Evolutionary conservation across 2,888 invertebrate genomes (phyloP).

Genomic region (Pyrrhia umbra): DNA sequence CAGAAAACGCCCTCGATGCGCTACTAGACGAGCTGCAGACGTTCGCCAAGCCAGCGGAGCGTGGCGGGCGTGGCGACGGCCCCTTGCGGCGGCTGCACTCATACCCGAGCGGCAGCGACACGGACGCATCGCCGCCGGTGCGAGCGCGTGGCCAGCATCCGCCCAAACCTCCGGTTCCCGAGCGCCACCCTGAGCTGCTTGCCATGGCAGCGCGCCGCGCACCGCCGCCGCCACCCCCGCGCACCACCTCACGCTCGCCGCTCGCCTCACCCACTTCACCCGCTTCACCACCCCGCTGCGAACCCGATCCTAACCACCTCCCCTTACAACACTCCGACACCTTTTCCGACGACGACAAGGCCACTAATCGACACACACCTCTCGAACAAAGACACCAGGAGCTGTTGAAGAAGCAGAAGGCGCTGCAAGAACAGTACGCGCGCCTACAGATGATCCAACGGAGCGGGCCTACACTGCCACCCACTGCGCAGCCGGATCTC

Average conservation of each 20-base stretch:
- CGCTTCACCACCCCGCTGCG: slow-evolving; percentile 90
- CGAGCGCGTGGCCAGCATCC: slow-evolving; percentile 90
- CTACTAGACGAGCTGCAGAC: slow-evolving; percentile 98
- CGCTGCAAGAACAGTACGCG: slow-evolving; percentile 97
- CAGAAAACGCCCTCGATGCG: slow-evolving; percentile 99
- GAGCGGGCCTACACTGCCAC: slow-evolving; percentile 92
- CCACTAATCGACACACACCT: slow-evolving; percentile 91
- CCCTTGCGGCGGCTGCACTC: slow-evolving; percentile 94
- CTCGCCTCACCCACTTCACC: slow-evolving; percentile 95
- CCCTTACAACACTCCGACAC: slow-evolving; percentile 70
- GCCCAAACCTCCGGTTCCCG: slow-evolving; percentile 95
- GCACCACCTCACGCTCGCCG: slow-evolving; percentile 96
- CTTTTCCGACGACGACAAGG: slow-evolving; percentile 78
- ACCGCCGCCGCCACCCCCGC: slow-evolving; percentile 97
- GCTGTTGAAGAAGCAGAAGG: slow-evolving; percentile 95
- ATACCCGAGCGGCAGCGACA: slow-evolving; percentile 96
- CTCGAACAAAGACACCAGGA: slow-evolving; percentile 97
- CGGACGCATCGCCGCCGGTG: slow-evolving; percentile 94
- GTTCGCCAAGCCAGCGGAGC: slow-evolving; percentile 93
- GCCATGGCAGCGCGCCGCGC: slow-evolving; percentile 93
- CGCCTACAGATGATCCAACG: slow-evolving; percentile 96
- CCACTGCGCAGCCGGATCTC: slow-evolving; percentile 91
- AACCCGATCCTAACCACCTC: slow-evolving; percentile 65
- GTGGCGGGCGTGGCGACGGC: slow-evolving; percentile 78
- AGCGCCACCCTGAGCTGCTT: slow-evolving; percentile 94